These are phyloP conservation scores for Chaetodon trifascialis DNA, from an alignment of 2,113 vertebrate genomes.

Conservation along the genomic window DNA sequence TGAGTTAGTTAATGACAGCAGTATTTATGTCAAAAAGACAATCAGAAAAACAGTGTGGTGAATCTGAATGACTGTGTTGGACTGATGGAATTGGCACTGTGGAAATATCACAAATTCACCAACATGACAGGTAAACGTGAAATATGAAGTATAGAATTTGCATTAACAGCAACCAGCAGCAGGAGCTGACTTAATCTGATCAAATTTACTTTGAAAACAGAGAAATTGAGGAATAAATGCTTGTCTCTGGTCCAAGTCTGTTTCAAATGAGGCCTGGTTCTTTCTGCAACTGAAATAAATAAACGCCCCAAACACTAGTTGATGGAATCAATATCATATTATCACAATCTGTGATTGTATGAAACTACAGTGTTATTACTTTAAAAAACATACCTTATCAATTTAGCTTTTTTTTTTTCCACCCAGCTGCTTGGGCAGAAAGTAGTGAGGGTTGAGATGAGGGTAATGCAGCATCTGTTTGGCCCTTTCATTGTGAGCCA, in stretches of 20 bases:
- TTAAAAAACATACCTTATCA: not conserved
- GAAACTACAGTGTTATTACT: not conserved
- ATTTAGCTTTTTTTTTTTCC: conserved; percentile 1
- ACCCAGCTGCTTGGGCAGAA: not conserved
- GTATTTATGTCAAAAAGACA: not conserved
- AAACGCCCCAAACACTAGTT: not conserved
- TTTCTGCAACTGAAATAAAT: not conserved
- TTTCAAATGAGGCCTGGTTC: not conserved
- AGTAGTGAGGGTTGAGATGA: conserved; percentile 45
- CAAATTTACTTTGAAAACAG: not conserved
- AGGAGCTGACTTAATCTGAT: not conserved
- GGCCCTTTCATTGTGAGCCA: conserved; percentile 51
- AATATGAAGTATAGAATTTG: not conserved
- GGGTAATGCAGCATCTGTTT: conserved; percentile 58
- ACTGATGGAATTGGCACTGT: not conserved
- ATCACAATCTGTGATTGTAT: not conserved
- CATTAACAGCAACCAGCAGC: not conserved
- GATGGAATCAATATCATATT: not conserved
- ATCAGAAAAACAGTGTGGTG: not conserved
- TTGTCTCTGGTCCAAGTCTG: no score
- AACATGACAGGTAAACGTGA: not conserved
- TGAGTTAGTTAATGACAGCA: not conserved
- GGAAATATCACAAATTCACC: not conserved
- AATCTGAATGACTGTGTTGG: not conserved
- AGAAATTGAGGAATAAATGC: not conserved